Conservation (phyloP, 2,797 vertebrate species). For the Uromys caudimaculatus region DNA sequence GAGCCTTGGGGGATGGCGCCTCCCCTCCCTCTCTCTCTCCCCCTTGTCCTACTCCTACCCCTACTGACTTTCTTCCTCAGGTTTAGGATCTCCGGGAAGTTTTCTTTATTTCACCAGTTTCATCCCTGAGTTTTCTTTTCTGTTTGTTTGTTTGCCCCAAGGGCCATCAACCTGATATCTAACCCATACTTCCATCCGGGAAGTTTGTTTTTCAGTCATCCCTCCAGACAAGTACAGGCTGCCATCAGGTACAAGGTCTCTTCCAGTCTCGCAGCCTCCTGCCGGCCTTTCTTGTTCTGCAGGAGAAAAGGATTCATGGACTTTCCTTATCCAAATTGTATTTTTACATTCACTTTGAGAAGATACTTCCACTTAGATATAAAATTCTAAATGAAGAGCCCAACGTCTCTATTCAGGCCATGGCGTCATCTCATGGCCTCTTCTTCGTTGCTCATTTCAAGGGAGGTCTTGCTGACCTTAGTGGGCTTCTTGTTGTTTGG, state of each 20-base stretch:
- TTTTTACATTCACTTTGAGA: slow-evolving; percentile 5
- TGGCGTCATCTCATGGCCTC: neutral
- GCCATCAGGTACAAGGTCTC: neutral
- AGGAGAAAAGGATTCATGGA: neutral
- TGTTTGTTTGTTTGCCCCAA: too few relatives aligned
- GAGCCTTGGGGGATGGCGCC: neutral
- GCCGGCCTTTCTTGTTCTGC: neutral
- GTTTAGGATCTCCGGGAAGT: neutral
- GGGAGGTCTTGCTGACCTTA: neutral
- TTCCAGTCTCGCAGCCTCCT: neutral
- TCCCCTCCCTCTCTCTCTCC: neutral
- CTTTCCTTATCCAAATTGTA: neutral
- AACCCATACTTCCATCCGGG: too few relatives aligned
- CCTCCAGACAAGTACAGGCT: neutral
- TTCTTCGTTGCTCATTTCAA: neutral
- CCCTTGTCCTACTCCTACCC: neutral
- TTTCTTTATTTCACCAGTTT: neutral
- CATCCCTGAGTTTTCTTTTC: neutral
- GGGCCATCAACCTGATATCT: too few relatives aligned
- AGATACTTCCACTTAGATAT: slow-evolving; percentile 14
- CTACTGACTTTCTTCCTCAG: neutral
- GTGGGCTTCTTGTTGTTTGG: neutral
- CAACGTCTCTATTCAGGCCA: neutral
- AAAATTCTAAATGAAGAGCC: slow-evolving; percentile 8
- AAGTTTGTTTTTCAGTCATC: neutral